phyloP scores from a whole-genome alignment of 2,113 vertebrate species.

The Pangasianodon hypophthalmus region DNA sequence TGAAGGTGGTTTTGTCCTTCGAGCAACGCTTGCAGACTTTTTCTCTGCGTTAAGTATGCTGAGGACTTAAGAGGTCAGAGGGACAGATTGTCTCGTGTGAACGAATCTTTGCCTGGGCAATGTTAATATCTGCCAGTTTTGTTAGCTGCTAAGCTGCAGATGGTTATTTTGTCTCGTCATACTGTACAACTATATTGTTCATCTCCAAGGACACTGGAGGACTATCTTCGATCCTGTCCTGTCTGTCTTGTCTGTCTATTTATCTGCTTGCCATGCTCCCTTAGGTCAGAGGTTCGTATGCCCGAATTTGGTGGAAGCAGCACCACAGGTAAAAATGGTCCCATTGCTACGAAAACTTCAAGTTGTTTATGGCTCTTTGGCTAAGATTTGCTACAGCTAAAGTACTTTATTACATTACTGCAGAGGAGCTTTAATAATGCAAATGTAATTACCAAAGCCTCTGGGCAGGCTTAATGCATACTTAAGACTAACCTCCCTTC shows the following conservation, averaged over 20 bases:
- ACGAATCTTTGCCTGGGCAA: background rate
- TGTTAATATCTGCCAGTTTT: background rate
- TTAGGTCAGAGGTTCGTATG: background rate
- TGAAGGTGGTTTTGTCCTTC: background rate
- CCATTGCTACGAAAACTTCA: constrained; percentile 18
- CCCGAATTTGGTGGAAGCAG: background rate
- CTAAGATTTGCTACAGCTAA: constrained; percentile 35
- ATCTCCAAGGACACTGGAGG: too few species aligned
- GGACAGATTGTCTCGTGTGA: background rate
- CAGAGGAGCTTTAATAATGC: constrained; percentile 73
- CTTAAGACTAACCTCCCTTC: constrained; percentile 58
- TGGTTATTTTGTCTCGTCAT: background rate
- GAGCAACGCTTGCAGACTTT: background rate
- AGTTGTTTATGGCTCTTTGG: constrained; percentile 45
- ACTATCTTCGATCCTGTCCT: background rate
- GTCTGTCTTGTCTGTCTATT: background rate
- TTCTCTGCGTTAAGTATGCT: background rate
- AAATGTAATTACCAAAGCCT: constrained; percentile 73
- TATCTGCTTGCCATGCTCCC: background rate
- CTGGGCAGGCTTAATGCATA: constrained; percentile 54
- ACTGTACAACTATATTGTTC: background rate
- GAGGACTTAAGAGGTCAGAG: background rate
- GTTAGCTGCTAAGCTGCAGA: background rate
- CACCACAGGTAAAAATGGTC: background rate
- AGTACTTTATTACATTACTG: constrained; percentile 73